Evolutionary conservation across 2,797 vertebrate species (phyloP).

Genomic region (Lepidocolaptes lacrymiger): DNA sequence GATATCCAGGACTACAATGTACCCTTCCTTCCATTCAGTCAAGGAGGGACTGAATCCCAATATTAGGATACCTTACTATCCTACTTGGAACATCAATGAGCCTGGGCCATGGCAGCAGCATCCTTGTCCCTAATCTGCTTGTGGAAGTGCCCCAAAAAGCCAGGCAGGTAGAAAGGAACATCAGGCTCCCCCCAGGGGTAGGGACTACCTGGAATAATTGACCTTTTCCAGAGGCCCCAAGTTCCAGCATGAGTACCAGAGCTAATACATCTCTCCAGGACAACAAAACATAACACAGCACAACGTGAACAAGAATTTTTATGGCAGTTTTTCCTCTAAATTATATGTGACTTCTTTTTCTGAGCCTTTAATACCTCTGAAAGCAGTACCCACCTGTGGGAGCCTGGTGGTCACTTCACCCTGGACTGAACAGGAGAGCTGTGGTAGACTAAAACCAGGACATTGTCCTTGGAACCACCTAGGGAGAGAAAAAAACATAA

Average conservation of each 20-base stretch:
- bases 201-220: neutral
- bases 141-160: neutral
- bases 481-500: neutral
- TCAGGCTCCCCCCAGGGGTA: neutral
- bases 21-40: neutral
- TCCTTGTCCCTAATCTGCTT: neutral
- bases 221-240: neutral
- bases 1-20: neutral
- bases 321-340: neutral
- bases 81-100: neutral
- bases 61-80: neutral
- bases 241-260: neutral
- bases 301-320: neutral
- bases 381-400: neutral
- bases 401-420: neutral
- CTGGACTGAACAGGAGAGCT: neutral
- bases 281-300: neutral
- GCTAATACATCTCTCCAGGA: neutral
- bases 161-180: neutral
- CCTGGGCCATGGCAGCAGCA: neutral
- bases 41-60: neutral
- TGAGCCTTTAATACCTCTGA: neutral
- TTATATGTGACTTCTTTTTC: rapidly evolving
- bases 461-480: neutral
- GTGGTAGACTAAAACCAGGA: neutral